Evolutionary conservation across 1,140 invertebrate genomes (phyloP).

Genomic region (Tyrophagus putrescentiae): DNA sequence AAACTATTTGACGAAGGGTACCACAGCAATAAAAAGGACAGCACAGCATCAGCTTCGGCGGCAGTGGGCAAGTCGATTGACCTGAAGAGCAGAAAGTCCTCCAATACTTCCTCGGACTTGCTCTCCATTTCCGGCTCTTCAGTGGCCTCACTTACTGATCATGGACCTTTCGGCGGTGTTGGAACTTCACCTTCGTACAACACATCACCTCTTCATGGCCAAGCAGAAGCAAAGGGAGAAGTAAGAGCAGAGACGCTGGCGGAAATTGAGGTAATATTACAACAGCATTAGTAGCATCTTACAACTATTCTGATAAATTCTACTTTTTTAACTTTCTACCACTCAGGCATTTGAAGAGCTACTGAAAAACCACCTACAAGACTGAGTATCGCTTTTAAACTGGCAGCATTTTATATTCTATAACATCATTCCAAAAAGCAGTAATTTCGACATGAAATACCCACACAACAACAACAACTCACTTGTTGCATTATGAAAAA

Average conservation of each 20-base stretch:
- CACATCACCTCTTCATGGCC: no score
- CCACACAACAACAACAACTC: no score
- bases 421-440: no score
- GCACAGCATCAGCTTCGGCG: neutral
- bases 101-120: slow-evolving; percentile 10
- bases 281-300: no score
- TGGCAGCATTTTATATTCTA: no score
- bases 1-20: neutral
- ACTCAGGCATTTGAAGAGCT: slow-evolving; percentile 8
- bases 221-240: no score
- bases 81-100: slow-evolving; percentile 1
- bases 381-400: neutral
- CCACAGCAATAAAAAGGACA: neutral
- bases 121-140: slow-evolving; percentile 10
- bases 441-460: no score
- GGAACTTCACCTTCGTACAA: neutral
- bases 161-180: neutral
- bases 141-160: slow-evolving; percentile 3
- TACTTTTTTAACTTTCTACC: neutral
- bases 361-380: slow-evolving; percentile 1
- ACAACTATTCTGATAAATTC: neutral
- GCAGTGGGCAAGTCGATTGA: neutral
- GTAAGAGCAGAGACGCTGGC: slow-evolving; percentile 17
- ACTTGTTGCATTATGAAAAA: no score
- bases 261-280: slow-evolving; percentile 15